These are phyloP conservation scores for Drosophila hawaiiensis DNA, from an alignment of 2,888 invertebrate species.

Conservation along the genomic window DNA sequence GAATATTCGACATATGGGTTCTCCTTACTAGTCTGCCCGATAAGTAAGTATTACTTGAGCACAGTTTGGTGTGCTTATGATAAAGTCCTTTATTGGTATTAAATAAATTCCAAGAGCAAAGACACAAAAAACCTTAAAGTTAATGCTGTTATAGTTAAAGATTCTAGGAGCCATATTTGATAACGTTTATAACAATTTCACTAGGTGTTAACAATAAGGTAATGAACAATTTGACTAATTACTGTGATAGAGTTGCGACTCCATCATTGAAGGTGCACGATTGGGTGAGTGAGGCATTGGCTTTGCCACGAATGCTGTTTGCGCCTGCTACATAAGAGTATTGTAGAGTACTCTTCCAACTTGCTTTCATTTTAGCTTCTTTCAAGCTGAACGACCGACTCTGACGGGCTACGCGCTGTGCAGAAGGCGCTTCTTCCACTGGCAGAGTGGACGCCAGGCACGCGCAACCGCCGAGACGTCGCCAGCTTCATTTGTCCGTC, in stretches of 20 bases:
- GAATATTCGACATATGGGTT: not conserved
- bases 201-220: constrained; percentile 67
- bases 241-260: constrained; percentile 4
- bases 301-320: constrained; percentile 24
- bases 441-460: constrained; percentile 42
- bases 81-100: constrained; percentile 75
- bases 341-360: constrained; percentile 4
- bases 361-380: constrained; percentile 24
- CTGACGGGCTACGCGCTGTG: constrained; percentile 71
- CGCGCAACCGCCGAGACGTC: constrained; percentile 78
- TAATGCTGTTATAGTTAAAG: constrained; percentile 45
- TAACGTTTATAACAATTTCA: constrained; percentile 59
- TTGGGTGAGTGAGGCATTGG: constrained; percentile 13
- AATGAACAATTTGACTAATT: constrained; percentile 51
- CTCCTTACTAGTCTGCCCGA: not conserved
- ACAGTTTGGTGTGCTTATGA: constrained; percentile 44
- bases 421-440: constrained; percentile 39
- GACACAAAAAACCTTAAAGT: constrained; percentile 24
- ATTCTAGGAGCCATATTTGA: constrained; percentile 69
- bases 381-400: constrained; percentile 60
- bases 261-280: constrained; percentile 31
- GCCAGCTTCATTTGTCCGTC: constrained; percentile 73
- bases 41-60: not conserved
- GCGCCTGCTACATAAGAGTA: constrained; percentile 6
- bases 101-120: constrained; percentile 50